These are phyloP conservation scores for Cuculus canorus DNA, from an alignment of 2,797 vertebrate species.

Conservation along the genomic window DNA sequence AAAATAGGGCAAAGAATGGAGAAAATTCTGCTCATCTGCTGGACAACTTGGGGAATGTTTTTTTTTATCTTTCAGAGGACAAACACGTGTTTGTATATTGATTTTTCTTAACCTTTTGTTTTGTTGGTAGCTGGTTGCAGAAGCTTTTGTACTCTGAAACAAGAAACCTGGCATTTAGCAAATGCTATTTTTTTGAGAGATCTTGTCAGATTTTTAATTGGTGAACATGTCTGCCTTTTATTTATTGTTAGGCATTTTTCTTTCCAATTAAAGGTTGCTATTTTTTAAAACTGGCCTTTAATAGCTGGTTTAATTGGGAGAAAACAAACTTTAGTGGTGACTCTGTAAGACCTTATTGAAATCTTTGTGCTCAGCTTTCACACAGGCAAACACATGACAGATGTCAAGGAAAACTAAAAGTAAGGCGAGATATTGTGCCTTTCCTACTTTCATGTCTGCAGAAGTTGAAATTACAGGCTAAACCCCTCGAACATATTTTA, in stretches of 20 bases:
- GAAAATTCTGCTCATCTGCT: background rate
- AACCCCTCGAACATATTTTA: background rate
- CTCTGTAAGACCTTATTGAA: constrained; percentile 39
- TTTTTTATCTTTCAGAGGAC: background rate
- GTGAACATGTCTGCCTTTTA: constrained; percentile 63
- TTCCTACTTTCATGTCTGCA: constrained; percentile 26
- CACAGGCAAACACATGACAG: background rate
- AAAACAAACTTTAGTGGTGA: constrained; percentile 63
- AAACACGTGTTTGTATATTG: constrained; percentile 29
- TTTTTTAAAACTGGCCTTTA: constrained; percentile 54
- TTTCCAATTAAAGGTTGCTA: constrained; percentile 66
- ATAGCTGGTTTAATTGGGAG: constrained; percentile 70
- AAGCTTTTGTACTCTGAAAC: constrained; percentile 52
- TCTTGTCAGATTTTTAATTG: constrained; percentile 77
- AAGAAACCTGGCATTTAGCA: constrained; percentile 68
- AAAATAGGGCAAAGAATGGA: background rate
- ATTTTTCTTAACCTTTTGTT: constrained; percentile 70
- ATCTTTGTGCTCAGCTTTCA: constrained; percentile 20
- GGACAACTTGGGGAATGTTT: background rate
- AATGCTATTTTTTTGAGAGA: constrained; percentile 44
- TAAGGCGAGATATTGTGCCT: background rate
- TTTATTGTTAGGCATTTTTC: constrained; percentile 59
- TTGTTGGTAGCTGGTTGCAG: constrained; percentile 21
- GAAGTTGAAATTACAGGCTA: constrained; percentile 16
- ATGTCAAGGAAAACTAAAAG: constrained; percentile 31